Conservation (phyloP, 2,113 vertebrate species). For the Pyxicephalus adspersus region DNA sequence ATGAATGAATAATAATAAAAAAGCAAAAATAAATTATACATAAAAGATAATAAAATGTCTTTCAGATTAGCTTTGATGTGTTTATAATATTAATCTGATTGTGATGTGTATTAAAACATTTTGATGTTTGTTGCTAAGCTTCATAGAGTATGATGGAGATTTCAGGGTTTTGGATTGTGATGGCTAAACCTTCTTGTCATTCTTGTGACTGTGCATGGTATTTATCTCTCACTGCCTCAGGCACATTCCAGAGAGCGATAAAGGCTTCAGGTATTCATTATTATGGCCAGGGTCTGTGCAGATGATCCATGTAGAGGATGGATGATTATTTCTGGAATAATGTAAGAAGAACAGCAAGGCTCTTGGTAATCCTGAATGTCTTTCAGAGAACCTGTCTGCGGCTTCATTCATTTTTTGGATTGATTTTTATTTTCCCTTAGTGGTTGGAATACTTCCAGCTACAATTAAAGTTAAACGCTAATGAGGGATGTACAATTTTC, state of each 20-base stretch:
- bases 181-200: background rate
- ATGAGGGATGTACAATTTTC: constrained; percentile 23
- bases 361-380: background rate
- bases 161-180: too few species aligned
- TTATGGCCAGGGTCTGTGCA: background rate
- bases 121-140: too few species aligned
- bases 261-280: constrained; percentile 10
- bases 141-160: too few species aligned
- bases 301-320: background rate
- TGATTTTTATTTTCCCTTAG: constrained; percentile 24
- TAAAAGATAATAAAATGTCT: too few species aligned
- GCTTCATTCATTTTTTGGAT: constrained; percentile 6
- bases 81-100: too few species aligned
- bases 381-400: background rate
- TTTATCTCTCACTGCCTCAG: constrained; percentile 12
- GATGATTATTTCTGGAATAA: background rate
- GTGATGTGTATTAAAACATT: too few species aligned
- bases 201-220: background rate
- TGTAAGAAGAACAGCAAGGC: background rate
- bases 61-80: too few species aligned
- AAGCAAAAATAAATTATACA: too few species aligned
- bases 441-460: constrained; percentile 15
- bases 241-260: background rate
- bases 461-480: constrained; percentile 23
- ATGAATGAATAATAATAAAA: too few species aligned